Evolutionary conservation across 2,888 invertebrate genomes (phyloP).

Genomic region (Ennomos erosarius): DNA sequence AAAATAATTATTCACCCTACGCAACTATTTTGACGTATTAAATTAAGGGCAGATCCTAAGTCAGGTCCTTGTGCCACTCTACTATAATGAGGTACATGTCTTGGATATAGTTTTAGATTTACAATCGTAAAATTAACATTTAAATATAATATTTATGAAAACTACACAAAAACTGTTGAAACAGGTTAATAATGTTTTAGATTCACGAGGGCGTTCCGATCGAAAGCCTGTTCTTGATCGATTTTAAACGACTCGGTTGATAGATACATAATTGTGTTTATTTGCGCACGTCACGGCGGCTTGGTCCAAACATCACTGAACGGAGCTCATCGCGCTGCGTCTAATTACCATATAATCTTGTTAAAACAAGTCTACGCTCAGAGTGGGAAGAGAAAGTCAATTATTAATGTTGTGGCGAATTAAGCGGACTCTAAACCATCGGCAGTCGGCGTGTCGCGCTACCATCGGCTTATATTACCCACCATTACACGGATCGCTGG

Average conservation of each 20-base stretch:
- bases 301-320: constrained; percentile 1
- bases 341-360: constrained; percentile 46
- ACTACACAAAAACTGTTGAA: too few relatives aligned
- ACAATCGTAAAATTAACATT: too few relatives aligned
- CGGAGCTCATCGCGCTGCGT: constrained; percentile 30
- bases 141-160: too few relatives aligned
- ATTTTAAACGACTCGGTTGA: constrained; percentile 3
- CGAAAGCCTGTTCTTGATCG: background rate
- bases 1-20: too few relatives aligned
- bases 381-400: constrained; percentile 48
- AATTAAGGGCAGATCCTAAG: too few relatives aligned
- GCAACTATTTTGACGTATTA: too few relatives aligned
- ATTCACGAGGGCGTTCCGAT: background rate
- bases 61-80: too few relatives aligned
- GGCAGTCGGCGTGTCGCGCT: constrained; percentile 14
- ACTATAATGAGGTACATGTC: too few relatives aligned
- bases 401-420: constrained; percentile 37
- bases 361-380: constrained; percentile 40
- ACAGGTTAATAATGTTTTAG: too few relatives aligned
- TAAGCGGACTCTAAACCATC: constrained; percentile 30
- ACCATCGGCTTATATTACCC: constrained; percentile 14
- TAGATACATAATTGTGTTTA: constrained; percentile 12
- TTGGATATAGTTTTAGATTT: too few relatives aligned
- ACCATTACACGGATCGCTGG: constrained; percentile 16
- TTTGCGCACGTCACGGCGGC: constrained; percentile 13